Evolutionary conservation across 2,113 vertebrate genomes (phyloP).

Genomic region (Puffinus mauretanicus): DNA sequence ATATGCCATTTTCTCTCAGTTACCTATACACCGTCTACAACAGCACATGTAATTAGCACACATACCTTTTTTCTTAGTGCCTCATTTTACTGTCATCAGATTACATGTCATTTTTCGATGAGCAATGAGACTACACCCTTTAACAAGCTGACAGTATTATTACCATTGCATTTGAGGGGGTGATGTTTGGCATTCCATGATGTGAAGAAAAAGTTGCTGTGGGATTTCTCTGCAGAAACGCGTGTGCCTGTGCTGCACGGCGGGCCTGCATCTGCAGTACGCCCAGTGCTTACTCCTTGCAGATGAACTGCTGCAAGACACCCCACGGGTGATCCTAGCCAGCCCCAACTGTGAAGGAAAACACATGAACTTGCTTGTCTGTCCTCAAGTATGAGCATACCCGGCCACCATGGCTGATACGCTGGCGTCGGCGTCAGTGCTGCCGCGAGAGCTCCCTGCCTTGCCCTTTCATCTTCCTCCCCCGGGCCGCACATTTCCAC

Average conservation of each 20-base stretch:
- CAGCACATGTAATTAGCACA: background rate
- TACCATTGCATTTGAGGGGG: background rate
- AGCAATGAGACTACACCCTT: background rate
- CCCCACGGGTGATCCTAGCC: fast-evolving
- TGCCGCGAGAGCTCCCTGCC: background rate
- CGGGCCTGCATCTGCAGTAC: fast-evolving
- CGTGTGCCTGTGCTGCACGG: background rate
- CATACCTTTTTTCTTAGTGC: background rate
- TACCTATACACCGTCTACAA: background rate
- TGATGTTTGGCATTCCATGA: background rate
- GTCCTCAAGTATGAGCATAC: too few species aligned
- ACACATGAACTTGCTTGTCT: background rate
- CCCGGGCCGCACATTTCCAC: fast-evolving
- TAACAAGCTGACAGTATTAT: background rate
- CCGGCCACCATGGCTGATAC: fast-evolving
- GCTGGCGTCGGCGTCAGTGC: background rate
- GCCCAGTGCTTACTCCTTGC: background rate
- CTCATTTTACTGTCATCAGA: background rate
- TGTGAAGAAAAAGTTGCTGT: background rate
- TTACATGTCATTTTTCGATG: background rate
- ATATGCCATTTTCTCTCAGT: background rate
- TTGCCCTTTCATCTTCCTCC: background rate
- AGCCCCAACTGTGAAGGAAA: background rate
- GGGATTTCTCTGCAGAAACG: background rate
- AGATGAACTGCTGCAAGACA: background rate